Evolutionary conservation across 2,113 vertebrate genomes (phyloP).

Genomic region (Stomatorhinus ivindoensis): DNA sequence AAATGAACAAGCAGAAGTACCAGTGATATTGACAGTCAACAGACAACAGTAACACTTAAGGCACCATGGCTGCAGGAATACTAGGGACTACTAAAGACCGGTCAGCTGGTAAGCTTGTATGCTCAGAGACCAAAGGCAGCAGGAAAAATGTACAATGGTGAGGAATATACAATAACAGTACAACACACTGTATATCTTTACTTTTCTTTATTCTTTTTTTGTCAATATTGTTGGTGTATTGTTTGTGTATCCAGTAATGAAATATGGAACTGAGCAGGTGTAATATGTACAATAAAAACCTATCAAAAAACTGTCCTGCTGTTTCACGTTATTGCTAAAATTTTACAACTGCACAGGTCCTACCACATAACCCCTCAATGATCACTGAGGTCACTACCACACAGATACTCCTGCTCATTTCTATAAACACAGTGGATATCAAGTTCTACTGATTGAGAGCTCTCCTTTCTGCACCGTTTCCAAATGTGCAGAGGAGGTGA

Average conservation of each 20-base stretch:
- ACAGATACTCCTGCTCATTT: constrained; percentile 60
- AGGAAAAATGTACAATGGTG: neutral
- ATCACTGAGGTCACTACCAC: constrained; percentile 77
- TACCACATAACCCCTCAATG: constrained; percentile 72
- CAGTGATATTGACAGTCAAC: neutral
- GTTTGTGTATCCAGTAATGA: constrained; percentile 68
- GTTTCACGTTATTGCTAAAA: constrained; percentile 98
- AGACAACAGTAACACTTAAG: neutral
- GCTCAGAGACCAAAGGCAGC: neutral
- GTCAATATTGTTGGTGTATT: constrained; percentile 73
- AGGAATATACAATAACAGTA: neutral
- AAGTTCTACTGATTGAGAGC: constrained; percentile 3
- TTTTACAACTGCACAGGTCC: constrained; percentile 89
- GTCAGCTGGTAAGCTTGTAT: neutral
- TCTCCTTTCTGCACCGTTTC: neutral
- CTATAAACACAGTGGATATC: constrained; percentile 42
- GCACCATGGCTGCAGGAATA: neutral
- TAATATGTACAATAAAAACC: constrained; percentile 83
- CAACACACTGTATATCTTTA: constrained; percentile 66
- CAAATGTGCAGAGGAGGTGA: neutral
- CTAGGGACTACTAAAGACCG: neutral
- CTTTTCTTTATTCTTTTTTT: constrained; percentile 77
- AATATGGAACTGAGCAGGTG: constrained; percentile 89
- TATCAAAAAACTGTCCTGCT: constrained; percentile 76
- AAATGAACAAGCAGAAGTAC: neutral